Evolutionary conservation across 2,113 vertebrate species (phyloP), one percentile per base, ranked within the genome.

Genomic region (Phycodurus eques): DNA sequence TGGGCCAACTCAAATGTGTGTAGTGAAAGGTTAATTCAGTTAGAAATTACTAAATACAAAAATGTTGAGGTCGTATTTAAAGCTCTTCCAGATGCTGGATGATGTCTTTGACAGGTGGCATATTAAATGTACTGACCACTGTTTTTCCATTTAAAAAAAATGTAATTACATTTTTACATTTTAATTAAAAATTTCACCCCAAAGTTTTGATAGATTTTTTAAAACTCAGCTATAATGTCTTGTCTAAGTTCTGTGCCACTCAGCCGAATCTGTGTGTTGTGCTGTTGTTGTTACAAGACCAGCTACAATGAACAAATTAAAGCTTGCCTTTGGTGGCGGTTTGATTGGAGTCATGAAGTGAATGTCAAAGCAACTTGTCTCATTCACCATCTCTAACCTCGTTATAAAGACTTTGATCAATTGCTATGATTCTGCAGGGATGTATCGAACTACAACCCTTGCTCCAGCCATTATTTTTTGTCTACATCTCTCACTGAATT

Each of bases 401-500:
- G 22, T 35, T 63, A 44, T 70, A 63, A 79, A 69, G 67, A 46
- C 83, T 81, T 77, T 84, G 71, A 83, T 82, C 72, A 76, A 61
- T 67, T 67, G 44, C 76, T 33, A 4, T 66, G 57, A 73, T 77
- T 64, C 49, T 64, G 51, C 79, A 80, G 49, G 54, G 67, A 77
- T 80, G 73, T 73, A 73, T 46, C 80, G 71, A 88, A 87, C 76
- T 74, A 78, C 49, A 61, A 70, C 22, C 15, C n/a, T 14, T 72
- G 69, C 70, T 74, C 54, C 59, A 47, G 19, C 27, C 10, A 66
- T 69, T 78, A 70, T 35, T 63, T 12, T 33, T 79, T 57, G 42
- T 56, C 69, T 76, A 68, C 19, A 71, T 82, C 70, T 71, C 76
- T 72, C 73, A 81, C 83, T 76, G 70, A 74, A 67, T 82, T 85